Percentiles rank a stretch among this genome's conserved stretches.
Evolutionary conservation across 2,797 vertebrate genomes (phyloP).

Genomic region (Cacajao melanocephalus): DNA sequence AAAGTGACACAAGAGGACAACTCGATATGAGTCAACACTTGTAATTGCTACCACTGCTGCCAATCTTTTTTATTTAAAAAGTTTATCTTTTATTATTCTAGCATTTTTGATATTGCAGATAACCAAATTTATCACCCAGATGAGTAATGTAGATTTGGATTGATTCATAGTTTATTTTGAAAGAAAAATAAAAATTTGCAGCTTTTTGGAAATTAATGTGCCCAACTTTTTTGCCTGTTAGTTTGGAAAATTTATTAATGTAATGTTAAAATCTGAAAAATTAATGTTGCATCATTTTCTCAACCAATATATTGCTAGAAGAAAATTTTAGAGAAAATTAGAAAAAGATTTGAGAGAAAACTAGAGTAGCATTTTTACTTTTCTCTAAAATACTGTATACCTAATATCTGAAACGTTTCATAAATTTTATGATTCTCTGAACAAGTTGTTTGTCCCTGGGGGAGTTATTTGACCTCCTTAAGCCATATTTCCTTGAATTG

Average conservation of each 20-base stretch:
- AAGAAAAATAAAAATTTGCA: constrained; percentile 47
- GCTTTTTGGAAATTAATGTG: constrained; percentile 8
- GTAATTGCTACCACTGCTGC: not conserved
- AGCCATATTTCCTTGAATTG: not conserved
- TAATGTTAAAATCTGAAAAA: constrained; percentile 30
- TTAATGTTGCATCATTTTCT: constrained; percentile 17
- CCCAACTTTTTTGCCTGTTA: not conserved
- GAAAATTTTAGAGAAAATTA: not conserved
- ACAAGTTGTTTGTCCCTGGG: not conserved
- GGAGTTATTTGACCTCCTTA: not conserved
- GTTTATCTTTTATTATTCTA: not conserved
- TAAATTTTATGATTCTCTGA: not conserved
- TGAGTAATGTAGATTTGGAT: constrained; percentile 19
- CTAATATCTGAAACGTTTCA: not conserved
- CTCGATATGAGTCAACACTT: not conserved
- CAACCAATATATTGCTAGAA: not conserved
- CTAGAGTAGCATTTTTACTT: not conserved
- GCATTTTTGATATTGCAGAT: not conserved
- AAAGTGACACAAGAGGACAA: not conserved
- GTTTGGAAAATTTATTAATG: constrained; percentile 39
- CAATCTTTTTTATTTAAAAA: not conserved
- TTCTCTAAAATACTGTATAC: not conserved
- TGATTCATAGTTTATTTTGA: constrained; percentile 52
- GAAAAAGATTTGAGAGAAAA: not conserved
- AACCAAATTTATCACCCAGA: constrained; percentile 39